Evolutionary conservation across 2,797 vertebrate species (phyloP).

Genomic region (Eulemur mongoz): DNA sequence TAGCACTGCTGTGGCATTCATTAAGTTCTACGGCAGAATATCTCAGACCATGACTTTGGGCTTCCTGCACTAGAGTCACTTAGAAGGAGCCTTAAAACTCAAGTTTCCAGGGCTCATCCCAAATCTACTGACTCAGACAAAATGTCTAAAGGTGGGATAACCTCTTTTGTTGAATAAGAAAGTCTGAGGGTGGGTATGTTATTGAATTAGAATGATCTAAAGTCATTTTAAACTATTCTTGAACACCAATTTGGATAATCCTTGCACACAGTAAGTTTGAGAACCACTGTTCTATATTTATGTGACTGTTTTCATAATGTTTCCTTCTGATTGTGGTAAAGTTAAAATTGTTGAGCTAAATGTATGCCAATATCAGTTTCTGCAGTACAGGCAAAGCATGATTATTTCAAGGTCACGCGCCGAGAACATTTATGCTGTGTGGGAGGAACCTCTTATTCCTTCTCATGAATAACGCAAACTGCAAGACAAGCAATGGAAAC

Average conservation of each 20-base stretch:
- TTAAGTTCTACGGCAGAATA: not conserved
- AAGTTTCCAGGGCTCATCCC: not conserved
- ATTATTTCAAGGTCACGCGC: not conserved
- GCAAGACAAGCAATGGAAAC: not conserved
- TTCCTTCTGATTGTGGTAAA: not conserved
- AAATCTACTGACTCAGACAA: not conserved
- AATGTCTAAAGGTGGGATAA: not conserved
- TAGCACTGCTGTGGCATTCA: accelerated
- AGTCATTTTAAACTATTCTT: not conserved
- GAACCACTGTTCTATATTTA: not conserved
- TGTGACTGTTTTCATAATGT: not conserved
- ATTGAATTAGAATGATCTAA: not conserved
- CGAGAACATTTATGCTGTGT: not conserved
- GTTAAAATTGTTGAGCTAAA: not conserved
- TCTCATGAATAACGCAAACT: not conserved
- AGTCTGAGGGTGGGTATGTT: not conserved
- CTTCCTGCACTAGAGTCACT: not conserved
- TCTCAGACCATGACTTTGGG: not conserved
- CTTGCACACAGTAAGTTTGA: not conserved
- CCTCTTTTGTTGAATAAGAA: not conserved
- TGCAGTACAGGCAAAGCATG: not conserved
- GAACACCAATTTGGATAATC: not conserved
- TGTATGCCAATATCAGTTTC: not conserved
- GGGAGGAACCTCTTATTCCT: not conserved
- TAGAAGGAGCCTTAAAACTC: not conserved